Conservation (phyloP, 2,797 vertebrate species). For the Dryobates pubescens region DNA sequence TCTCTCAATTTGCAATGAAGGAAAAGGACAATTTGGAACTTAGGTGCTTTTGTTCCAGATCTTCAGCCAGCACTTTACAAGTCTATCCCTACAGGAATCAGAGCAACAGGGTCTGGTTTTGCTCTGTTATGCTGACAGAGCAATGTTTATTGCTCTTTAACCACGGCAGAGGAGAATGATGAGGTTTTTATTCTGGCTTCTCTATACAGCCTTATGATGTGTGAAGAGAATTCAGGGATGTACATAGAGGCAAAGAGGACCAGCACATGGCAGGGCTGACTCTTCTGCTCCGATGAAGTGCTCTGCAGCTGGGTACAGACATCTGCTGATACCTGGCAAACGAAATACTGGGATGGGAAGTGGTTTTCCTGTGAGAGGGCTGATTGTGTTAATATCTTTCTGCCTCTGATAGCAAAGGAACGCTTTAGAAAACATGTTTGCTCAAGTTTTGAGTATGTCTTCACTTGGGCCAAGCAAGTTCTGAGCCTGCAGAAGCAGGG, state of each 20-base stretch:
- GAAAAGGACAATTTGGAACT: background rate
- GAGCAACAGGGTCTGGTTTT: background rate
- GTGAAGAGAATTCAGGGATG: background rate
- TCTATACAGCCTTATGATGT: background rate
- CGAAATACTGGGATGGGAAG: background rate
- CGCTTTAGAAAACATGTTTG: background rate
- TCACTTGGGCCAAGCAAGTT: background rate
- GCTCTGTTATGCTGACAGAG: background rate
- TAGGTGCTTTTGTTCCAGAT: background rate
- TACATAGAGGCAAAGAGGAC: background rate
- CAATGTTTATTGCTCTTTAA: background rate
- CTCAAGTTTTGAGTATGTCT: background rate
- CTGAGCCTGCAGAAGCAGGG: background rate
- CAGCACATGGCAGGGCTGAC: background rate
- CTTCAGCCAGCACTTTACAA: background rate
- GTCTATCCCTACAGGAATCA: background rate
- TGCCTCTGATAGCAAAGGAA: background rate
- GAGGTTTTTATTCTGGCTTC: background rate
- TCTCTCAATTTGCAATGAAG: background rate
- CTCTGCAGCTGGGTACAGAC: background rate
- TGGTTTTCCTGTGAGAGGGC: background rate
- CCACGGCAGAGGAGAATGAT: background rate
- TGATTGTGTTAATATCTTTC: background rate
- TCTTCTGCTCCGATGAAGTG: slow-evolving; percentile 3
- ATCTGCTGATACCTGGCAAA: background rate